These are phyloP conservation scores for Tinea semifulvella DNA, from an alignment of 2,888 invertebrate species.

Conservation along the genomic window DNA sequence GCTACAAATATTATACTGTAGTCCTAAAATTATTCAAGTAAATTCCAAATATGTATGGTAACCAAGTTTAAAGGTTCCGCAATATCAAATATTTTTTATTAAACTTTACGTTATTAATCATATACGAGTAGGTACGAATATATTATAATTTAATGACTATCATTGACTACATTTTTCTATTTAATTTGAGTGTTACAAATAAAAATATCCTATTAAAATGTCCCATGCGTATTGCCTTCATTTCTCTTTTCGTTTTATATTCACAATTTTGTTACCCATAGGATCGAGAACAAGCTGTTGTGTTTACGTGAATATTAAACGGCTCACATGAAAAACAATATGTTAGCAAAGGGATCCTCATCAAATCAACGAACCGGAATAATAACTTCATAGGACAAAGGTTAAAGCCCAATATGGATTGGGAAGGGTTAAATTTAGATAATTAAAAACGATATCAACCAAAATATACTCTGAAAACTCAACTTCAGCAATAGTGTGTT, in stretches of 20 bases:
- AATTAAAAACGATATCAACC: too few relatives aligned
- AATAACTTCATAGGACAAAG: slow-evolving; percentile 36
- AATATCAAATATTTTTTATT: too few relatives aligned
- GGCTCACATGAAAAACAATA: slow-evolving; percentile 11
- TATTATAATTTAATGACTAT: too few relatives aligned
- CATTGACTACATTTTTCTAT: too few relatives aligned
- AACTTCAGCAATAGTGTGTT: too few relatives aligned
- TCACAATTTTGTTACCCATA: slow-evolving; percentile 4
- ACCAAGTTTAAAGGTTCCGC: too few relatives aligned
- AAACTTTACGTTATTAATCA: too few relatives aligned
- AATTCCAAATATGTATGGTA: background rate
- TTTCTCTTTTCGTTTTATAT: slow-evolving; percentile 11
- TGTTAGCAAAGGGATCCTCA: slow-evolving; percentile 28
- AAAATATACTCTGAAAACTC: too few relatives aligned
- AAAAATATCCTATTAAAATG: background rate
- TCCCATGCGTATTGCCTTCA: background rate
- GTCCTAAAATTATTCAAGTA: slow-evolving; percentile 1
- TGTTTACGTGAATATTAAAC: slow-evolving; percentile 7
- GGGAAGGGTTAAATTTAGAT: too few relatives aligned
- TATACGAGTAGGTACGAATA: too few relatives aligned
- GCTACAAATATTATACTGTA: slow-evolving; percentile 7
- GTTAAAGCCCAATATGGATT: too few relatives aligned
- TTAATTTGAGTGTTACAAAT: background rate
- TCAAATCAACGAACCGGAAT: slow-evolving; percentile 51
- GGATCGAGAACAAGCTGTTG: slow-evolving; percentile 5